Evolutionary conservation across 1,140 invertebrate genomes (phyloP), one percentile per base, ranked within the genome.

Genomic region (Ceratina calcarata): DNA sequence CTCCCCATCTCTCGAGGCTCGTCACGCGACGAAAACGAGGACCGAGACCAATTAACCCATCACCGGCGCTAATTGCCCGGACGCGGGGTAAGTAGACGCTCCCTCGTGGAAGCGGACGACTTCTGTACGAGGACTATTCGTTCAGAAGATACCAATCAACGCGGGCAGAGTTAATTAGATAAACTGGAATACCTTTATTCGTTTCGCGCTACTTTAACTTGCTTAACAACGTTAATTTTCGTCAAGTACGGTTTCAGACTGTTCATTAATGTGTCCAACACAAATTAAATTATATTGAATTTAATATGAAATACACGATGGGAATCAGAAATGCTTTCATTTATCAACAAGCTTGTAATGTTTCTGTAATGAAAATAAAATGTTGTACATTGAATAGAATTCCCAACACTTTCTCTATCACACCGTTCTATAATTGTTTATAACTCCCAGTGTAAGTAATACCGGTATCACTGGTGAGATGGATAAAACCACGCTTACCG

Each of bases 41-140:
- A 87, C 86, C 87, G 73, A 80, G 76, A 76, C 88, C 87, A 91
- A 91, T 91, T 90, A 91, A 90, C 80, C 82, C 90, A 88, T 91
- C 90, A 90, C 86, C 74, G 83, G 70, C 60, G 81, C 86, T 91
- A 91, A 91, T 90, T 90, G 86, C 86, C 22, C 78, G 73, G 78
- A 83, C 84, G 78, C 71, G 74, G 73, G 75, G 85, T 71, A 87
- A 87, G 84, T 82, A 87, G 84, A 64, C 84, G 83, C 82, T 86
- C 83, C 37, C 37, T 45, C 72, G 80, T 80, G 86, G 88, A 87
- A 82, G 73, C 78, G 67, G 66, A 78, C 37, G 37, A 45, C 88
- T 88, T 51, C 53, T 32, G 22, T n/a, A 45, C 16, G n/a, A 45
- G n/a, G 24, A 51, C 67, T 60, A 76, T 61, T 51, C 51, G 3